Evolutionary conservation across 2,797 vertebrate genomes (phyloP), one percentile per base, ranked within the genome.

Genomic region (Phrynocephalus forsythii): DNA sequence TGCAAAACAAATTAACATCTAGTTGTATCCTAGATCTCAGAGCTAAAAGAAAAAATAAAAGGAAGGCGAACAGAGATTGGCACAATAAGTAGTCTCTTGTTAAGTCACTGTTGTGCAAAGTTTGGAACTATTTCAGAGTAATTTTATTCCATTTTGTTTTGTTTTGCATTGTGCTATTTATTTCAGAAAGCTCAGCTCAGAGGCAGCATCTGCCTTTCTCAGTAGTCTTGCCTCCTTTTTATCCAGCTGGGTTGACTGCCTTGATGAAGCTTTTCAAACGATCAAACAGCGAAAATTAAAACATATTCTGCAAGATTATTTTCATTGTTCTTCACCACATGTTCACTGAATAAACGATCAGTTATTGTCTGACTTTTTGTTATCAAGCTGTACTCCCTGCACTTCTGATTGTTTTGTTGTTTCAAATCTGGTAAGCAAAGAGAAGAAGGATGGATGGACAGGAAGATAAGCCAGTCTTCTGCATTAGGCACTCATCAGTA

Each of bases 161-260:
- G n/a, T 73, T 50, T 93, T 91, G 87, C 0, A 84, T 94, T 94
- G 94, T 94, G 92, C 91, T 93, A 86, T 96, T 94, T 95, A 87
- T 95, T 95, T 96, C 86, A 82, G 89, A 94, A 94, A 92, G 86
- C 93, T 93, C 91, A 86, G 91, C 90, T 95, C 91, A 89, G 90
- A 95, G 94, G 93, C 84, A 91, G 95, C 96, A 96, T 96, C 95
- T 96, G 95, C 93, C 91, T 95, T 91, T 94, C 89, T 93, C 38
- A 92, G 91, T 50, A 38, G 82, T 89, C 79, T 88, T 86, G 9
- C 84, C 78, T 94, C 80, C 48, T 90, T 95, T 87, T 20, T 69
- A 75, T 15, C 81, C 88, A 91, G 91, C 91, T 94, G 89, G 91
- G 87, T 93, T 91, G 93, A 95, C 92, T 94, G 95, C 77, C 91